Percentiles rank a stretch among this genome's conserved stretches.
Evolutionary conservation across 2,797 vertebrate species (phyloP).

Genomic region (Phoxinus dragarum): DNA sequence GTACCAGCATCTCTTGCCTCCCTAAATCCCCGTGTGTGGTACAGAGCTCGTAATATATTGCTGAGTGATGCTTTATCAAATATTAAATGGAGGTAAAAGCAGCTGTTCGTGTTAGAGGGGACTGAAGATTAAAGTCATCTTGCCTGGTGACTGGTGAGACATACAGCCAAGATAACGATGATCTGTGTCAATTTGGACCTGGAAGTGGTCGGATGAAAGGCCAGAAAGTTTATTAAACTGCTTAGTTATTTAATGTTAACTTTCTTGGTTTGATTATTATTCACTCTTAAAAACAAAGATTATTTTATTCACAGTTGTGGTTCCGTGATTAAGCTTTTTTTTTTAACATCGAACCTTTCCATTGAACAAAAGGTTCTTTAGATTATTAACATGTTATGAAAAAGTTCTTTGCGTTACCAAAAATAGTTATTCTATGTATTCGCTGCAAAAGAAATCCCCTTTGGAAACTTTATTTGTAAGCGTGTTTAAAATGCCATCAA

Average conservation of each 20-base stretch:
- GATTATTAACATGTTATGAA: background rate
- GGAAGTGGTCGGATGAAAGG: background rate
- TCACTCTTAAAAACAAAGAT: background rate
- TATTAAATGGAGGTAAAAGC: constrained; percentile 47
- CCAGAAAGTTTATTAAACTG: background rate
- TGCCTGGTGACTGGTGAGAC: constrained; percentile 25
- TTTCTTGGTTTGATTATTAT: background rate
- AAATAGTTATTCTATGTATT: background rate
- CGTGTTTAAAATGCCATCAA: background rate
- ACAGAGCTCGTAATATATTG: constrained; percentile 1
- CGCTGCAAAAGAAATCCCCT: background rate
- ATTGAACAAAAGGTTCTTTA: background rate
- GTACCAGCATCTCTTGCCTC: background rate
- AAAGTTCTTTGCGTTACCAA: background rate
- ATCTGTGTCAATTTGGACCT: background rate
- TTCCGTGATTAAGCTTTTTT: background rate
- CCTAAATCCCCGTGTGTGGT: constrained; percentile 1
- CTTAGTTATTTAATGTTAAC: background rate
- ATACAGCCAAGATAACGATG: constrained; percentile 7
- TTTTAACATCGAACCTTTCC: background rate
- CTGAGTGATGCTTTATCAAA: constrained; percentile 40
- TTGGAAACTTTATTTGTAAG: background rate
- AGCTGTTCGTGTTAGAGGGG: constrained; percentile 21
- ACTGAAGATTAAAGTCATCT: constrained; percentile 25
- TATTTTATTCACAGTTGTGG: background rate